A percentile compares a stretch with the other conserved stretches of the same genome.
Evolutionary conservation across 2,797 vertebrate species (phyloP).

Genomic region (Chaenodraco wilsoni): DNA sequence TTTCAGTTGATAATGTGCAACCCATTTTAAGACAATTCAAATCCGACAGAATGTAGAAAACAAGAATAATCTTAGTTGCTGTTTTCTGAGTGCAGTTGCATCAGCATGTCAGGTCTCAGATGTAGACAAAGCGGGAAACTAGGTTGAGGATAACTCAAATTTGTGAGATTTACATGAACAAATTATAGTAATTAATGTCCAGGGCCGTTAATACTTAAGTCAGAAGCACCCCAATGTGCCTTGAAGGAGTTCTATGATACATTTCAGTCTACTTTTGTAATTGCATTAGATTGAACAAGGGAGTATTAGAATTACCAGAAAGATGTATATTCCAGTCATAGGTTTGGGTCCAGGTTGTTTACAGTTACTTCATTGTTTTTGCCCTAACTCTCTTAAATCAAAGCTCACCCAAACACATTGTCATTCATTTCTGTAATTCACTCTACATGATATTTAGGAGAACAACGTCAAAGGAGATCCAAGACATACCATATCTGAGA

Average conservation of each 20-base stretch:
- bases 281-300: background rate
- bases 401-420: background rate
- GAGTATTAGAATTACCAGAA: background rate
- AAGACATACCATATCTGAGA: constrained; percentile 87
- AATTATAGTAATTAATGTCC: background rate
- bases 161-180: too few relatives aligned
- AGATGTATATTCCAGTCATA: background rate
- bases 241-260: background rate
- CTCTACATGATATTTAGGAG: background rate
- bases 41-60: background rate
- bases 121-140: background rate
- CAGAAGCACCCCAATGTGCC: background rate
- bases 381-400: background rate
- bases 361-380: background rate
- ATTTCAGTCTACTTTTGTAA: background rate
- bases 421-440: background rate
- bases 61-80: background rate
- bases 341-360: background rate
- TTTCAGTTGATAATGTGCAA: background rate
- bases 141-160: background rate
- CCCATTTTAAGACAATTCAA: background rate
- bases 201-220: background rate
- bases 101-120: background rate
- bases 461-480: background rate
- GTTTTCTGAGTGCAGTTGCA: background rate